Evolutionary conservation across 2,797 vertebrate genomes (phyloP).

Genomic region (Mastacembelus armatus): DNA sequence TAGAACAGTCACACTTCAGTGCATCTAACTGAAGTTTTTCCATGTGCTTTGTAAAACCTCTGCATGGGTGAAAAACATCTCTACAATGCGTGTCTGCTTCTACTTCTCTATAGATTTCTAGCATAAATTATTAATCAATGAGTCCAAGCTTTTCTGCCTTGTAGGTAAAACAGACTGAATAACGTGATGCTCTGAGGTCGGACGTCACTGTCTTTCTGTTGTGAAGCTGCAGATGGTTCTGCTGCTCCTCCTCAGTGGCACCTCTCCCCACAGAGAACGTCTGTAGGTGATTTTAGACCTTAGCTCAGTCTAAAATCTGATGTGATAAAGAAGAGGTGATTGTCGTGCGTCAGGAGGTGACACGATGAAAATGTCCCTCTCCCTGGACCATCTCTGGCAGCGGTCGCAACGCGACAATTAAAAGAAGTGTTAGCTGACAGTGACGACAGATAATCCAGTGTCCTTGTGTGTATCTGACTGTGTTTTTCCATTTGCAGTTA

Average conservation of each 20-base stretch:
- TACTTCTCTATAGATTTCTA: background rate
- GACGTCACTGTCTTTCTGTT: too few relatives aligned
- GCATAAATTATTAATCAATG: background rate
- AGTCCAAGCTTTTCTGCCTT: background rate
- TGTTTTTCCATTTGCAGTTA: slow-evolving; percentile 1
- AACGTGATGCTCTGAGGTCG: slow-evolving; percentile 23
- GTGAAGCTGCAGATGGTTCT: slow-evolving; percentile 13
- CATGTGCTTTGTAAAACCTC: too few relatives aligned
- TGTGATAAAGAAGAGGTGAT: slow-evolving; percentile 6
- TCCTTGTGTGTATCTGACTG: background rate
- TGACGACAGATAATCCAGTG: slow-evolving; percentile 1
- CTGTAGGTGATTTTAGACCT: slow-evolving; percentile 13
- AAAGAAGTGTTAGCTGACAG: slow-evolving; percentile 16
- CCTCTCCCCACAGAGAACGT: background rate
- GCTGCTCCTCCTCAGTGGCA: slow-evolving; percentile 2
- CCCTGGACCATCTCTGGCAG: background rate
- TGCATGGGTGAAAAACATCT: background rate
- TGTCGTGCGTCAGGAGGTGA: background rate
- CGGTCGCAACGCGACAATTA: slow-evolving; percentile 2
- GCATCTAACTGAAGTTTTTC: background rate
- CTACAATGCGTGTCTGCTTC: background rate
- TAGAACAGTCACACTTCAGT: background rate
- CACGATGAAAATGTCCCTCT: slow-evolving; percentile 3
- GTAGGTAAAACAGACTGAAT: slow-evolving; percentile 10
- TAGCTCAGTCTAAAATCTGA: slow-evolving; percentile 14